Conservation (phyloP, 2,888 invertebrate species). For the Sinhomidia bicolor region DNA sequence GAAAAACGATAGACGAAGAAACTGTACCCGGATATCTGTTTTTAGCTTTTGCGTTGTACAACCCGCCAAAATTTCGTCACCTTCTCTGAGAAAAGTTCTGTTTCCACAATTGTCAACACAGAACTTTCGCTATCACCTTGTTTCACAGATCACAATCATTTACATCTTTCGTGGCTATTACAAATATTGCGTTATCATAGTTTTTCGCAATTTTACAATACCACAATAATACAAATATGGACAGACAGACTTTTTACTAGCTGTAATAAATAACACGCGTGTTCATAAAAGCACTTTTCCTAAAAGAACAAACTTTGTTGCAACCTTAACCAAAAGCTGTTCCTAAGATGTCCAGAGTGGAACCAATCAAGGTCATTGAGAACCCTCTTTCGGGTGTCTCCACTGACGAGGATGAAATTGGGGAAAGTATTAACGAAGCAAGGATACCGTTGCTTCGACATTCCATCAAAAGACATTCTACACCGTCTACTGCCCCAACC, state of each 20-base stretch:
- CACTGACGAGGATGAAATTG: slow-evolving; percentile 53
- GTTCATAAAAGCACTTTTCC: too few relatives aligned
- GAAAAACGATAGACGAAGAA: background rate
- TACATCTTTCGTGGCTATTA: background rate
- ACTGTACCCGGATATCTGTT: background rate
- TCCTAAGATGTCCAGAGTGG: slow-evolving; percentile 65
- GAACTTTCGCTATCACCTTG: background rate
- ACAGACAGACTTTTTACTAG: too few relatives aligned
- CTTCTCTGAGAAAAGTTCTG: too few relatives aligned
- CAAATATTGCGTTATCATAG: background rate
- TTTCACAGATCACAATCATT: background rate
- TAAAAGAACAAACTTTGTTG: too few relatives aligned
- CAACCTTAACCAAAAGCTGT: too few relatives aligned
- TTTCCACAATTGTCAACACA: background rate
- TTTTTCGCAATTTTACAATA: background rate
- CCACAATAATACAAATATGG: too few relatives aligned
- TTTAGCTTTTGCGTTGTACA: background rate
- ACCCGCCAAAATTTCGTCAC: background rate
- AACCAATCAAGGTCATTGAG: slow-evolving; percentile 78
- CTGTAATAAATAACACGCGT: too few relatives aligned
- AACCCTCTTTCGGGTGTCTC: slow-evolving; percentile 77
- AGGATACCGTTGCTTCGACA: slow-evolving; percentile 54
- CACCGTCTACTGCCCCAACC: slow-evolving; percentile 34
- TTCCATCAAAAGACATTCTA: slow-evolving; percentile 60
- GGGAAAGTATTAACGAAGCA: slow-evolving; percentile 48